Conservation (phyloP, 2,113 vertebrate genomes). For the Pangasianodon hypophthalmus region DNA sequence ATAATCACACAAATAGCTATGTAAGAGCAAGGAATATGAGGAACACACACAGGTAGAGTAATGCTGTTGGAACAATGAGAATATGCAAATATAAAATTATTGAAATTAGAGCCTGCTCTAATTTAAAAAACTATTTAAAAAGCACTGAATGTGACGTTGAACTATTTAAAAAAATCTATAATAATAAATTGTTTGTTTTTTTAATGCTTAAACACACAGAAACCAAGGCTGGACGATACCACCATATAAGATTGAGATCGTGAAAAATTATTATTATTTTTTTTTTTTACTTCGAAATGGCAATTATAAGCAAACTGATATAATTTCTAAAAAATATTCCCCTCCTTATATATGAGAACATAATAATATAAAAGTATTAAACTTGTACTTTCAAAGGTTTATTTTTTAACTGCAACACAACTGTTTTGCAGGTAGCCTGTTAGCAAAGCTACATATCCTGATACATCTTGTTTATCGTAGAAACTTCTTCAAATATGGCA, state of each 20-base stretch:
- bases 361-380: background rate
- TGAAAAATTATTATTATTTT: background rate
- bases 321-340: background rate
- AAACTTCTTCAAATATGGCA: background rate
- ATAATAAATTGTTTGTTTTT: too few species aligned
- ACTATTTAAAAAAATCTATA: background rate
- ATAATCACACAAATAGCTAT: background rate
- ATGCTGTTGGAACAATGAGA: background rate
- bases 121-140: background rate
- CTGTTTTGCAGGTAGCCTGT: background rate
- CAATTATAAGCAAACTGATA: background rate
- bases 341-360: background rate
- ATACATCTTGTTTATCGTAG: background rate
- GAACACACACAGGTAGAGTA: background rate
- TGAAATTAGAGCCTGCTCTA: background rate
- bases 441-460: slow-evolving; percentile 5
- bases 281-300: too few species aligned
- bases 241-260: background rate
- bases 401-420: background rate
- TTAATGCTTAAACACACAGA: background rate
- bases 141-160: too few species aligned
- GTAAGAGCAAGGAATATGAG: background rate
- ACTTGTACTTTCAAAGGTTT: background rate
- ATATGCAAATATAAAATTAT: background rate
- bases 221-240: background rate